Percentiles rank a stretch among this genome's conserved stretches.
Evolutionary conservation across 2,113 vertebrate genomes (phyloP).

Genomic region (Harpagus bidentatus): DNA sequence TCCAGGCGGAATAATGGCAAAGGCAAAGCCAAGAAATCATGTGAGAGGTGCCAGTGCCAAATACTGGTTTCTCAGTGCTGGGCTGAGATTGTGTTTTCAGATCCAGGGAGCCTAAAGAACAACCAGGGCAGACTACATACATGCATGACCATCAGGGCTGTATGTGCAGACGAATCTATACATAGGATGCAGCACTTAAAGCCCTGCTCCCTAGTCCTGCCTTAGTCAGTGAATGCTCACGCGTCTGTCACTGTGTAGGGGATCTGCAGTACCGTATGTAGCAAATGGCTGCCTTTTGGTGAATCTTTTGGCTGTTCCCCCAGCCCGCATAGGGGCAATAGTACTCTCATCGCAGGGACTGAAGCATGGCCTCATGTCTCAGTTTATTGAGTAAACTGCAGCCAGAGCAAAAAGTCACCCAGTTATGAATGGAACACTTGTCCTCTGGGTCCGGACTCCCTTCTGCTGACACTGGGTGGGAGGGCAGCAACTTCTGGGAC

Average conservation of each 20-base stretch:
- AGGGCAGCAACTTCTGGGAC: not conserved
- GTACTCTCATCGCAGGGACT: not conserved
- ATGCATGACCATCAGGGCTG: too few relatives aligned
- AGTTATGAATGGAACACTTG: too few relatives aligned
- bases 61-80: not conserved
- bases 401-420: not conserved
- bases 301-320: not conserved
- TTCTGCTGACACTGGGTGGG: not conserved
- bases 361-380: not conserved
- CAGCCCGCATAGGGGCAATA: too few relatives aligned
- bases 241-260: not conserved
- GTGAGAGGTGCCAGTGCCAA: not conserved
- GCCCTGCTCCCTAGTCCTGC: not conserved
- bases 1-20: not conserved
- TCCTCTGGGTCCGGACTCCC: not conserved
- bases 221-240: not conserved
- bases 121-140: accelerated
- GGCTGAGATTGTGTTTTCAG: not conserved
- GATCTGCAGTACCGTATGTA: too few relatives aligned
- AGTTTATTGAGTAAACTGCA: not conserved
- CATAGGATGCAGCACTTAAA: accelerated
- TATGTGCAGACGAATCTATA: not conserved
- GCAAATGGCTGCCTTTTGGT: not conserved
- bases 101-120: not conserved
- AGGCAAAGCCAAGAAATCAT: not conserved